Percentiles rank a stretch among this genome's conserved stretches.
These are phyloP conservation scores for Liodrosophila aerea DNA, from an alignment of 2,888 invertebrate genomes.

Conservation along the genomic window DNA sequence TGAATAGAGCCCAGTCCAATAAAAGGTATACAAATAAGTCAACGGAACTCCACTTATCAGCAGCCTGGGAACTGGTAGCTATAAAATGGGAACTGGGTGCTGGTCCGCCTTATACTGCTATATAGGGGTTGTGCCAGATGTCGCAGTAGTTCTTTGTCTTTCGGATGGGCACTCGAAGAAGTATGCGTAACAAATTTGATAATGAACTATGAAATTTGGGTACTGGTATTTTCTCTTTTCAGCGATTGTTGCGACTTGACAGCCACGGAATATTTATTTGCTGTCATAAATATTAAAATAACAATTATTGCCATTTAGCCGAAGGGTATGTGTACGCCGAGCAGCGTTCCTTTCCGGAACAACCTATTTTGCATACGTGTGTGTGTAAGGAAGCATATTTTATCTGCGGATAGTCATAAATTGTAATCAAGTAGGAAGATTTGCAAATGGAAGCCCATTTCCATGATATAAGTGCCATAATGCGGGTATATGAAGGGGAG, in stretches of 20 bases:
- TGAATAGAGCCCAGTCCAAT: conserved; percentile 44
- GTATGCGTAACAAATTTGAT: conserved; percentile 81
- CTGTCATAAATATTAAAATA: conserved; percentile 78
- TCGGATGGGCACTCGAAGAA: conserved; percentile 51
- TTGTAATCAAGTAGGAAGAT: conserved; percentile 32
- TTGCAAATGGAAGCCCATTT: conserved; percentile 11
- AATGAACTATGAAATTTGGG: conserved; percentile 73
- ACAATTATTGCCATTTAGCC: conserved; percentile 71
- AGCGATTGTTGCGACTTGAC: conserved; percentile 47
- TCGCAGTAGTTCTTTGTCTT: conserved; percentile 1
- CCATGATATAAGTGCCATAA: background rate
- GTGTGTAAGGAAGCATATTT: conserved; percentile 48
- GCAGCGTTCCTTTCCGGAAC: conserved; percentile 2
- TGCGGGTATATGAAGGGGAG: background rate
- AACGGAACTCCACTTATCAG: conserved; percentile 49
- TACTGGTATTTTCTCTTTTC: conserved; percentile 21
- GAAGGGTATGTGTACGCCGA: conserved; percentile 18
- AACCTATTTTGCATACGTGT: conserved; percentile 40
- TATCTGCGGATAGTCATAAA: conserved; percentile 51
- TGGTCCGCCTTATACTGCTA: too few relatives aligned
- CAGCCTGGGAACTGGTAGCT: conserved; percentile 52
- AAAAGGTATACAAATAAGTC: conserved; percentile 58
- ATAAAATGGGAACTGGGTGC: conserved; percentile 16
- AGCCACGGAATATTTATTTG: conserved; percentile 61
- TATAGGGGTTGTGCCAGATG: conserved; percentile 46